phyloP scores from a whole-genome alignment of 2,888 invertebrate genomes.

The Lithophane leautieri region DNA sequence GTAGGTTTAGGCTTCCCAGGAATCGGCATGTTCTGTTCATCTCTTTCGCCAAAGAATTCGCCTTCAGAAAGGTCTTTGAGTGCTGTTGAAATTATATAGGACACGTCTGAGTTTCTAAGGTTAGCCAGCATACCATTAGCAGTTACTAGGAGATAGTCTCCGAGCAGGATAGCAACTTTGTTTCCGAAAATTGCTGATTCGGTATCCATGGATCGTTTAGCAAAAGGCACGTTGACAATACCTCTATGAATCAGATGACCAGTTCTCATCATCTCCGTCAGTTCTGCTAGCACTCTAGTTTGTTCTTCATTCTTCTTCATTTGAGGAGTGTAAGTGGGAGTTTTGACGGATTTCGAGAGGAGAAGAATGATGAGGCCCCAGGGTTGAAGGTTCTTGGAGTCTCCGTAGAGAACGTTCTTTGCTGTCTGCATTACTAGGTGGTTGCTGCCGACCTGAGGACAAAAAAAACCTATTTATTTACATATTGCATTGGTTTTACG shows the following conservation, averaged over 20 bases:
- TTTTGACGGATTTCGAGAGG: conserved; percentile 93
- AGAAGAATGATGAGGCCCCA: conserved; percentile 96
- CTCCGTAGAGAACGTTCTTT: conserved; percentile 95
- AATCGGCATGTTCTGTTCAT: conserved; percentile 93
- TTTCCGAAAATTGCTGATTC: conserved; percentile 96
- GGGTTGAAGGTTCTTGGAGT: conserved; percentile 95
- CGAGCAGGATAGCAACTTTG: conserved; percentile 96
- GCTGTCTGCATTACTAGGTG: conserved; percentile 96
- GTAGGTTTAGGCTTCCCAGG: conserved; percentile 91
- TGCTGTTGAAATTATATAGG: conserved; percentile 95
- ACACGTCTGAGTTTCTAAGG: conserved; percentile 93
- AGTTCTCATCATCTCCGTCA: conserved; percentile 96
- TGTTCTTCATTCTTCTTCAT: conserved; percentile 90
- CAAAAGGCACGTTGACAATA: conserved; percentile 86
- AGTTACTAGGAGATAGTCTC: conserved; percentile 95
- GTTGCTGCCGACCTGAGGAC: conserved; percentile 93
- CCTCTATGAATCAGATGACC: conserved; percentile 95
- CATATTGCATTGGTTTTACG: neutral
- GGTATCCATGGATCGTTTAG: conserved; percentile 90
- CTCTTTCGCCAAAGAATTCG: conserved; percentile 94
- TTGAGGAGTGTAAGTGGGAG: conserved; percentile 90
- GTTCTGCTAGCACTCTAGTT: conserved; percentile 90
- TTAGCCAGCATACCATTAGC: conserved; percentile 95
- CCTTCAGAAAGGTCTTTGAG: conserved; percentile 95
- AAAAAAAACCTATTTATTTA: conserved; percentile 24